Conservation (phyloP, 2,888 invertebrate species). For the Macrostomum cliftonense region DNA sequence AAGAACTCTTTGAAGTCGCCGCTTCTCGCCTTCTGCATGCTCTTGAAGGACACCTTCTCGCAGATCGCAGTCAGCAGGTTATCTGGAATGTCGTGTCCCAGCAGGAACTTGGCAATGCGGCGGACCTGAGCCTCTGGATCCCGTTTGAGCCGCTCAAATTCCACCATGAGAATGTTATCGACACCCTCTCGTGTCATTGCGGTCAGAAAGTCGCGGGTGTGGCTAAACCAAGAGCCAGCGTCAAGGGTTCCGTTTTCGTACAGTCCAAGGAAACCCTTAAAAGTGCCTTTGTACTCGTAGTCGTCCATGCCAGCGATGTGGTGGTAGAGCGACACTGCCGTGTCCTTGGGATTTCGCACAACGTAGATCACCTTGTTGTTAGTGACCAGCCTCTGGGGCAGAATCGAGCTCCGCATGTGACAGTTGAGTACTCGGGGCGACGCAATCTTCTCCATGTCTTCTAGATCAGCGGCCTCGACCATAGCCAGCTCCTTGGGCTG, state of each 20-base stretch:
- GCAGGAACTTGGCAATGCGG: neutral
- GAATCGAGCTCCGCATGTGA: too few relatives aligned
- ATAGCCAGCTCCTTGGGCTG: too few relatives aligned
- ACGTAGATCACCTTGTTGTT: slow-evolving; percentile 5
- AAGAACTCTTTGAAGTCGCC: too few relatives aligned
- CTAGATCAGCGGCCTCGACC: too few relatives aligned
- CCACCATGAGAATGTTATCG: slow-evolving; percentile 6
- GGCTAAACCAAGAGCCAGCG: slow-evolving; percentile 8
- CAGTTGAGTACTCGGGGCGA: too few relatives aligned
- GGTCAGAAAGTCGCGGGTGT: slow-evolving; percentile 5
- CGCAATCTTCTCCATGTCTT: too few relatives aligned
- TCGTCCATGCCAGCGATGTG: slow-evolving; percentile 4
- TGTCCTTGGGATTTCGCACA: slow-evolving; percentile 10
- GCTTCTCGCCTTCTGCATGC: too few relatives aligned
- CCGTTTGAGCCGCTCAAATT: slow-evolving; percentile 8
- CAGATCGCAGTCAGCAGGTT: too few relatives aligned
- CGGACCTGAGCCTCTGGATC: neutral
- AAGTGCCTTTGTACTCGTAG: slow-evolving; percentile 2
- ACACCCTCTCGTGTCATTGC: neutral
- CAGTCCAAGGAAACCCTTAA: slow-evolving; percentile 6
- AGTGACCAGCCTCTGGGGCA: too few relatives aligned
- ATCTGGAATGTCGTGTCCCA: too few relatives aligned
- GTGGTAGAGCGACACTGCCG: slow-evolving; percentile 10
- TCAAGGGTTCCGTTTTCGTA: slow-evolving; percentile 1
- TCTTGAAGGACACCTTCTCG: too few relatives aligned